These are phyloP conservation scores for Hystrix brachyura DNA, from an alignment of 2,113 vertebrate genomes.

Conservation along the genomic window DNA sequence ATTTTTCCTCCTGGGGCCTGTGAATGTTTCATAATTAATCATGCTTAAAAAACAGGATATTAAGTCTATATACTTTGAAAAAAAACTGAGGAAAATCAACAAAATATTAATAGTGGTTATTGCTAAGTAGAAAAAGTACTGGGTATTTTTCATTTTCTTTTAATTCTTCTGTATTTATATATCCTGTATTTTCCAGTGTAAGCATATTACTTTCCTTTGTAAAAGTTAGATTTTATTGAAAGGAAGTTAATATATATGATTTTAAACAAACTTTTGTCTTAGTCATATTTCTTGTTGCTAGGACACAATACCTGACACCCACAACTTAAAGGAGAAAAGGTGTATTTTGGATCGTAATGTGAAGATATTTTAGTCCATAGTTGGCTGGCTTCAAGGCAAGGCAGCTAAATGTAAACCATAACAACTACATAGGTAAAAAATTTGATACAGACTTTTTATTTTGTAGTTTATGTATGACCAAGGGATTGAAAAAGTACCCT, in stretches of 20 bases:
- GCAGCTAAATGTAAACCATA: not conserved
- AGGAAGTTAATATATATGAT: slow-evolving; percentile 2
- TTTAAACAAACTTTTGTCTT: slow-evolving; percentile 10
- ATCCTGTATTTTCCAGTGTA: slow-evolving; percentile 43
- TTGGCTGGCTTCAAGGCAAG: not conserved
- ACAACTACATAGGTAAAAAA: not conserved
- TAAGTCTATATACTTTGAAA: slow-evolving; percentile 34
- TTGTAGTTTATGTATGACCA: not conserved
- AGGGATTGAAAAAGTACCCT: not conserved
- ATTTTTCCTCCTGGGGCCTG: slow-evolving; percentile 7
- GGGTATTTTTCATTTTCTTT: slow-evolving; percentile 34
- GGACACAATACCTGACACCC: not conserved
- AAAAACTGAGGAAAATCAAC: slow-evolving; percentile 47
- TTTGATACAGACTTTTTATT: not conserved
- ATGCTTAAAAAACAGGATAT: slow-evolving; percentile 35
- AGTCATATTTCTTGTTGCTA: not conserved
- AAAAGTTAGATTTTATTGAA: slow-evolving; percentile 30
- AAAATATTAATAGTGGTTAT: slow-evolving; percentile 44
- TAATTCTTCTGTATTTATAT: not conserved
- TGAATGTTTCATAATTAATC: slow-evolving; percentile 58
- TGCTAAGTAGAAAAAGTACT: not conserved
- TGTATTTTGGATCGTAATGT: not conserved
- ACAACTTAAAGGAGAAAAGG: not conserved
- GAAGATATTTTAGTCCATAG: not conserved
- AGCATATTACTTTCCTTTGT: slow-evolving; percentile 27